Conservation (phyloP, 2,113 vertebrate species). For the Myxocyprinus asiaticus region DNA sequence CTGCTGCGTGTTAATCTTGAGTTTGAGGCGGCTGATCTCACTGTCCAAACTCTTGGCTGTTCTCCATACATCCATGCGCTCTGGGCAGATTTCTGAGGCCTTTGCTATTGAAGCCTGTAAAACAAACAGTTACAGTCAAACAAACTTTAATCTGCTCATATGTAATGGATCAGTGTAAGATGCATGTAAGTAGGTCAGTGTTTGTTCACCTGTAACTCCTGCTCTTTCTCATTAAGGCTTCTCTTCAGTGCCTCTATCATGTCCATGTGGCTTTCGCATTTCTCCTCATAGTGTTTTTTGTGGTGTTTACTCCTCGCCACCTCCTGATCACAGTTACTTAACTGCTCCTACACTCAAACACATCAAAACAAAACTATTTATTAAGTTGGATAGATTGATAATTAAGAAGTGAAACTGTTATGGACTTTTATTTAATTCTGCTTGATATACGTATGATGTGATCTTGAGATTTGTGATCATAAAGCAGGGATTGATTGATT, state of each 20-base stretch:
- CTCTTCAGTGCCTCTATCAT: constrained; percentile 75
- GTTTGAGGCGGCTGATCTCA: constrained; percentile 87
- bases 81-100: constrained; percentile 81
- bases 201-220: constrained; percentile 78
- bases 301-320: constrained; percentile 81
- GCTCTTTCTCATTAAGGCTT: constrained; percentile 75
- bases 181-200: background rate
- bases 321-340: constrained; percentile 82
- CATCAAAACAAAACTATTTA: background rate
- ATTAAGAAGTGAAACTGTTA: too few relatives aligned
- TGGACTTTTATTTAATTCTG: too few relatives aligned
- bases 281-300: constrained; percentile 85
- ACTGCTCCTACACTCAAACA: constrained; percentile 78
- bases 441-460: too few relatives aligned
- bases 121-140: background rate
- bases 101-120: constrained; percentile 79
- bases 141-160: too few relatives aligned
- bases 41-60: constrained; percentile 85
- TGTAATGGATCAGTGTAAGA: background rate
- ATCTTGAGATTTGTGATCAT: too few relatives aligned
- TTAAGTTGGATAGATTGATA: too few relatives aligned
- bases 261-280: constrained; percentile 76
- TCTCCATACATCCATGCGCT: constrained; percentile 79
- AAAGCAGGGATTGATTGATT: too few relatives aligned
- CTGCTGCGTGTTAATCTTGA: constrained; percentile 82